A percentile compares a stretch with the other conserved stretches of the same genome.
phyloP scores from a whole-genome alignment of 2,113 vertebrate genomes.

The Gymnarchus niloticus region DNA sequence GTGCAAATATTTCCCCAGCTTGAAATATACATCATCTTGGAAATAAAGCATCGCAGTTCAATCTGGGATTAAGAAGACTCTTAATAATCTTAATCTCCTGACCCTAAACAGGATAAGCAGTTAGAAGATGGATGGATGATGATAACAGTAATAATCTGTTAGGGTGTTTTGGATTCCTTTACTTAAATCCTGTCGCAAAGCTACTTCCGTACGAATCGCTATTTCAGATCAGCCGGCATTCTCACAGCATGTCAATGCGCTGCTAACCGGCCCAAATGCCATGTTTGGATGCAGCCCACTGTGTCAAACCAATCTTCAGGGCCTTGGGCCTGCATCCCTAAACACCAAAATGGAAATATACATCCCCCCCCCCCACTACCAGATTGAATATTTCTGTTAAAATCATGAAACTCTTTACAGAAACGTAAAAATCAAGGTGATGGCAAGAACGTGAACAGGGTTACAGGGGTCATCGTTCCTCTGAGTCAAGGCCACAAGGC shows the following conservation, averaged over 20 bases:
- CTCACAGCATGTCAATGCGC: slow-evolving; percentile 67
- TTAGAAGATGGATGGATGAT: no score
- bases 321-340: slow-evolving; percentile 59
- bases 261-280: slow-evolving; percentile 54
- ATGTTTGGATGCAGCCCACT: slow-evolving; percentile 54
- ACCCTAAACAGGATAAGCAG: no score
- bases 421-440: slow-evolving; percentile 66
- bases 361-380: slow-evolving; percentile 20
- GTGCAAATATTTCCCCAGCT: neutral
- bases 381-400: slow-evolving; percentile 55
- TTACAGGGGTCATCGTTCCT: slow-evolving; percentile 44
- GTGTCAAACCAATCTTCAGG: slow-evolving; percentile 51
- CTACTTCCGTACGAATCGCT: slow-evolving; percentile 49
- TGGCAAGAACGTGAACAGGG: slow-evolving; percentile 46
- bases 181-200: slow-evolving; percentile 67
- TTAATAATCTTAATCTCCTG: no score
- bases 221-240: slow-evolving; percentile 65
- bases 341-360: slow-evolving; percentile 65
- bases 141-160: slow-evolving; percentile 69
- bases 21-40: neutral
- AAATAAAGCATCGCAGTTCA: no score
- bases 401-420: slow-evolving; percentile 60
- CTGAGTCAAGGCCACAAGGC: slow-evolving; percentile 20
- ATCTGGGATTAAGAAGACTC: no score
- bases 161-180: slow-evolving; percentile 70